Evolutionary conservation across 2,888 invertebrate species (phyloP), one percentile per base, ranked within the genome.

Genomic region (Trileptium ribeirensis): DNA sequence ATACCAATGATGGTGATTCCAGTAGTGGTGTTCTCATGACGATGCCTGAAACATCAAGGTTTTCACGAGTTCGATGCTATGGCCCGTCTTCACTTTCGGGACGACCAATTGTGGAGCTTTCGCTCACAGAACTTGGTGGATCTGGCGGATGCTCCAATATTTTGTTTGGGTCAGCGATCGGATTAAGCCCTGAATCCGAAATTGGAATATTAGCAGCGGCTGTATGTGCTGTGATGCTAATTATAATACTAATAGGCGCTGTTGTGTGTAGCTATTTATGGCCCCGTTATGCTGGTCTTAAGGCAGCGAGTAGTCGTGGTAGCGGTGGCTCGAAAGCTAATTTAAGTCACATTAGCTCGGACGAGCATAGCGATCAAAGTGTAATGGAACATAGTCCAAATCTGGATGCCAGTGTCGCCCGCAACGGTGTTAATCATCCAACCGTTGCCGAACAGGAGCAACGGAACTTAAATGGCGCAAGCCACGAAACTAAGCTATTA

Each of bases 171-270:
- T n/a, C n/a, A n/a, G 77, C 77, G 33, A 39, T 75, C 38, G 77
- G 77, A 36, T 8, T 75, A 39, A 37, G 38, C 15, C 38, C 77
- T 39, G 77, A 75, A 39, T 75, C 77, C 3, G 77, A 75, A n/a
- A 75, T 75, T 39, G 77, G 77, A 2, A 75, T 75, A n/a, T 36
- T 75, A n/a, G 77, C 77, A 2, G 77, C 77, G n/a, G 77, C 77
- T n/a, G 77, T 75, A n/a, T 75, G 77, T n/a, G 36, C 77, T n/a
- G 77, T 33, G 37, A 36, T 75, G 77, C 77, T 75, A 36, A 75
- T 75, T 75, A n/a, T 75, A 36, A 75, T 75, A 24, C 37, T 75
- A 36, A 36, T 39, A n/a, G 37, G 77, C 38, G 77, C 77, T 15
- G 77, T 75, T 15, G 77, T 36, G 29, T 75, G 77, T n/a, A 75